These are phyloP conservation scores for Hesperophylax magnus DNA, from an alignment of 1,140 invertebrate species.

Conservation along the genomic window DNA sequence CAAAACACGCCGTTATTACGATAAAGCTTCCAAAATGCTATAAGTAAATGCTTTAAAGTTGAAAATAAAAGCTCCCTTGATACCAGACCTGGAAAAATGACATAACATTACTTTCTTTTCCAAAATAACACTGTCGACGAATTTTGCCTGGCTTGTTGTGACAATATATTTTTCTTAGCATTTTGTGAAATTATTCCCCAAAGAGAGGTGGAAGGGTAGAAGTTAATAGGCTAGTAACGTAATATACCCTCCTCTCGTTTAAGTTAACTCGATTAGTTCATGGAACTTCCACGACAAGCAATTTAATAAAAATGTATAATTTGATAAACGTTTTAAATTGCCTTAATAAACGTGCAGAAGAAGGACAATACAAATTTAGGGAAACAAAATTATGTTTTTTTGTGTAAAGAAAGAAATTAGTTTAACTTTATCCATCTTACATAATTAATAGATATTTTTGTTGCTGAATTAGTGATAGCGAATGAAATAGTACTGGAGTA, in stretches of 20 bases:
- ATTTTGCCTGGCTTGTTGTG: constrained; percentile 2
- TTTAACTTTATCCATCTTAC: no score
- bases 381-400: no score
- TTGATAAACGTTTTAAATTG: no score
- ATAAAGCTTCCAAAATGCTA: no score
- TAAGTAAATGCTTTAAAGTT: no score
- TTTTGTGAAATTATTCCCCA: constrained; percentile 25
- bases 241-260: constrained; percentile 3
- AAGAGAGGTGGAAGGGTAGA: constrained; percentile 5
- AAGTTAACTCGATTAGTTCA: background rate
- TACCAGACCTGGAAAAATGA: background rate
- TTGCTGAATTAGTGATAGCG: no score
- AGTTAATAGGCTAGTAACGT: constrained; percentile 26
- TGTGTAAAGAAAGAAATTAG: no score
- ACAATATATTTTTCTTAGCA: constrained; percentile 16
- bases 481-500: no score
- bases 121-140: background rate
- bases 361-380: no score
- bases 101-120: background rate
- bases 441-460: no score
- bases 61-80: no score
- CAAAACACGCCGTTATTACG: no score
- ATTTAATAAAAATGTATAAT: background rate
- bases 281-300: background rate
- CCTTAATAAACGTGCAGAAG: background rate